Percentiles rank a stretch among this genome's conserved stretches.
phyloP scores from a whole-genome alignment of 2,113 vertebrate genomes.

The Dasyurus viverrinus region DNA sequence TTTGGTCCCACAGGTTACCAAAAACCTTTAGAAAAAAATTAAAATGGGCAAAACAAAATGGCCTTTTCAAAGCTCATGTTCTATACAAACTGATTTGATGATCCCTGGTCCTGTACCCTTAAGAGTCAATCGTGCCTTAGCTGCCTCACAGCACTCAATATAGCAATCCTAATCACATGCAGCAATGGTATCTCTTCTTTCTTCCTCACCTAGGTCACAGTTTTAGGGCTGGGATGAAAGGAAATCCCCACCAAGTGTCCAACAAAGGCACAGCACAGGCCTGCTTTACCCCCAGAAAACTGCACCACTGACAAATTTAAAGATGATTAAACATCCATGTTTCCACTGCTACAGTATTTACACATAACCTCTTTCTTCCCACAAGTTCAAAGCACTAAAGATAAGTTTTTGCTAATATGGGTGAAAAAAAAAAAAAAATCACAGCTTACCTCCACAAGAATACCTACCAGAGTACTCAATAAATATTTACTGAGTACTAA shows the following conservation, averaged over 20 bases:
- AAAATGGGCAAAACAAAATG: neutral
- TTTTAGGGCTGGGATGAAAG: neutral
- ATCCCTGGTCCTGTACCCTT: neutral
- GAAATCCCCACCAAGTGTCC: neutral
- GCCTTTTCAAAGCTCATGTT: neutral
- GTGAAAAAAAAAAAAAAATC: neutral
- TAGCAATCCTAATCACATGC: neutral
- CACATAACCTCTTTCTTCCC: conserved; percentile 9
- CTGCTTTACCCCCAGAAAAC: neutral
- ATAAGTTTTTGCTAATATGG: conserved; percentile 57
- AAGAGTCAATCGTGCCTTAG: neutral
- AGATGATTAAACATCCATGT: conserved; percentile 10
- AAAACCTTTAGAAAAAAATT: neutral
- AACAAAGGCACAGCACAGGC: neutral
- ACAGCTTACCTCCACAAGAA: conserved; percentile 39
- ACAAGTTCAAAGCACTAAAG: conserved; percentile 54
- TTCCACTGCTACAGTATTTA: conserved; percentile 39
- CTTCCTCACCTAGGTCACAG: neutral
- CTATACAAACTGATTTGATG: neutral
- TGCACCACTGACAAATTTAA: neutral
- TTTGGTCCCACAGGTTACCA: neutral
- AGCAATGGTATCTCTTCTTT: neutral
- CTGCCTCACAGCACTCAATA: neutral
- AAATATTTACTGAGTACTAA: conserved; percentile 29
- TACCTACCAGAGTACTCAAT: conserved; percentile 14